Conservation (phyloP, 2,888 invertebrate species). For the Drosophila affinis region DNA sequence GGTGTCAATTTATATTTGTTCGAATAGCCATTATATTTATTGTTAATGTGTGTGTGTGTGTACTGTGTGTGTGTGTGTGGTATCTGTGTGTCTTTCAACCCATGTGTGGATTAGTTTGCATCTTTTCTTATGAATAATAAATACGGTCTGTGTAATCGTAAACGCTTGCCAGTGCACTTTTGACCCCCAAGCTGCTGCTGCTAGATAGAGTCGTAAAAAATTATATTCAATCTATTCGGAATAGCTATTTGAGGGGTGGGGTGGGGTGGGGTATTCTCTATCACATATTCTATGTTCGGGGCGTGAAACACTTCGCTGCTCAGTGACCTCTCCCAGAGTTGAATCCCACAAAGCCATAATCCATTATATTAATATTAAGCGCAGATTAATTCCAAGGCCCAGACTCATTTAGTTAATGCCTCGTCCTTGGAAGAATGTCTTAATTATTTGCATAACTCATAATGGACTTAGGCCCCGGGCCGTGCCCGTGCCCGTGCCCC, state of each 20-base stretch:
- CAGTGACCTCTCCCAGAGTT: slow-evolving; percentile 19
- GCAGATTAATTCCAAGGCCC: slow-evolving; percentile 34
- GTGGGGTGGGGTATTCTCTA: background rate
- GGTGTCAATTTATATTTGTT: slow-evolving; percentile 77
- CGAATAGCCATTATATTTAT: slow-evolving; percentile 76
- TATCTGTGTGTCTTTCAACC: background rate
- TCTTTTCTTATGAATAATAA: slow-evolving; percentile 77
- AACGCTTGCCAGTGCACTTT: slow-evolving; percentile 71
- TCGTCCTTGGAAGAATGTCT: slow-evolving; percentile 47
- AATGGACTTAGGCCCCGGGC: slow-evolving; percentile 35
- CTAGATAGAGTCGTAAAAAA: slow-evolving; percentile 38
- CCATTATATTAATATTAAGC: slow-evolving; percentile 41
- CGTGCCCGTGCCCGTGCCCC: background rate
- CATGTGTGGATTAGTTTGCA: slow-evolving; percentile 64
- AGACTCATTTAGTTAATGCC: slow-evolving; percentile 61
- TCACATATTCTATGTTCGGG: slow-evolving; percentile 5
- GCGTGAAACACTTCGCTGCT: slow-evolving; percentile 40
- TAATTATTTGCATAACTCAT: slow-evolving; percentile 76
- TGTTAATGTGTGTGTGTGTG: slow-evolving; percentile 48
- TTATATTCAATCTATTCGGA: slow-evolving; percentile 49
- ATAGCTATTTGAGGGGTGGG: no score
- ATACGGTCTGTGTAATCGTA: slow-evolving; percentile 70
- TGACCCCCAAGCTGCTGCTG: slow-evolving; percentile 57
- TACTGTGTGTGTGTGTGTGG: background rate
- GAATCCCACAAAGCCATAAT: slow-evolving; percentile 28